Conservation (phyloP, 1,140 invertebrate species). For the Drosophila pandora region DNA sequence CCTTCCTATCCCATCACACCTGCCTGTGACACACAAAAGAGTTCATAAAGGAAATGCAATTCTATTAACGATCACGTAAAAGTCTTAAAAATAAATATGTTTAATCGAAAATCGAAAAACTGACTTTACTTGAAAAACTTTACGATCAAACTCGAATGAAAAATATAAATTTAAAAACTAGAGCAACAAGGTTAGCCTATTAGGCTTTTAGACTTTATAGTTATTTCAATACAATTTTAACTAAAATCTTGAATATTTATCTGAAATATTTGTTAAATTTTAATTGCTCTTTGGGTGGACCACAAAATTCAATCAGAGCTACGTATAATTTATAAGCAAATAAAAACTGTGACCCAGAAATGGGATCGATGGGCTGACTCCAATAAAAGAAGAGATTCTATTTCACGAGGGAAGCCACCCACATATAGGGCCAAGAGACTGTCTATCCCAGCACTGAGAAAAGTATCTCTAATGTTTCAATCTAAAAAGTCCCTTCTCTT, state of each 20-base stretch:
- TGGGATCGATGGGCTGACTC: slow-evolving; percentile 46
- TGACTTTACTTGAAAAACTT: slow-evolving; percentile 1
- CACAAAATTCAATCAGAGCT: slow-evolving; percentile 71
- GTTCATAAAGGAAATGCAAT: slow-evolving; percentile 18
- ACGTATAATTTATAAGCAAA: slow-evolving; percentile 72
- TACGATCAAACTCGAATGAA: slow-evolving; percentile 1
- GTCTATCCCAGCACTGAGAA: background rate
- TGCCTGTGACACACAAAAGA: slow-evolving; percentile 3
- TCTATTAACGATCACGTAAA: slow-evolving; percentile 17
- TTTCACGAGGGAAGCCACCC: slow-evolving; percentile 37
- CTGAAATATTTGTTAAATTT: slow-evolving; percentile 65
- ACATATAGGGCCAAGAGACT: slow-evolving; percentile 20
- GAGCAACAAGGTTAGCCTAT: slow-evolving; percentile 52
- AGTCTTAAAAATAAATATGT: background rate
- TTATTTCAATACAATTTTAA: slow-evolving; percentile 19
- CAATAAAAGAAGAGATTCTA: slow-evolving; percentile 73
- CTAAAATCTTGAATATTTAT: slow-evolving; percentile 47
- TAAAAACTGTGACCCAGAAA: slow-evolving; percentile 66
- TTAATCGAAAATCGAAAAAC: slow-evolving; percentile 6
- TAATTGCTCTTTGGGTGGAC: slow-evolving; percentile 69
- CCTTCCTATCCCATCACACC: background rate
- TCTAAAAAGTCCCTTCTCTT: background rate
- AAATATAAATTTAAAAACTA: background rate
- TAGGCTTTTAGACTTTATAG: slow-evolving; percentile 56
- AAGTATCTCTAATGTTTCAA: background rate